Conservation (phyloP, 2,888 invertebrate species). For the Asteroscopus sphinx region DNA sequence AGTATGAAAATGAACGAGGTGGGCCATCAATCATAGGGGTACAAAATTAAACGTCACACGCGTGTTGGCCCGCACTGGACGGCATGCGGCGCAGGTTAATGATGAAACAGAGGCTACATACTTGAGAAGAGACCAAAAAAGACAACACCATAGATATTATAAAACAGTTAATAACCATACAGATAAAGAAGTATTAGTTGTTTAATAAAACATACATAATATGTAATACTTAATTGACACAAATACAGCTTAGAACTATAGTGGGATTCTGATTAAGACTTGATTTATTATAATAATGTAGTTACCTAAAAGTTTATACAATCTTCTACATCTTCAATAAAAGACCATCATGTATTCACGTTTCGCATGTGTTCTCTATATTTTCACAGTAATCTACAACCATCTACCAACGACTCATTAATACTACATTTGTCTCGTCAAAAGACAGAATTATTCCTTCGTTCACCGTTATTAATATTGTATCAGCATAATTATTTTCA, state of each 20-base stretch:
- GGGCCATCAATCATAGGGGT: slow-evolving; percentile 85
- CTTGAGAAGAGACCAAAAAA: too few species aligned
- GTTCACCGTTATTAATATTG: slow-evolving; percentile 83
- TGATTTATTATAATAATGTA: too few species aligned
- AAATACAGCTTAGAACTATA: too few species aligned
- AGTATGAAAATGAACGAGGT: slow-evolving; percentile 83
- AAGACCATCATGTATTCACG: background rate
- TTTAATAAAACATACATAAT: too few species aligned
- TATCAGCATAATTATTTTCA: slow-evolving; percentile 78
- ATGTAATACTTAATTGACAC: too few species aligned
- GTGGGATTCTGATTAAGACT: too few species aligned
- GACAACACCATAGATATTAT: too few species aligned
- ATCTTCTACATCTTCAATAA: too few species aligned
- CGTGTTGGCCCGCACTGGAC: slow-evolving; percentile 78
- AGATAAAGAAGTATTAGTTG: too few species aligned
- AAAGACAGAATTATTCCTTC: slow-evolving; percentile 83
- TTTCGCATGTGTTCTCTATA: slow-evolving; percentile 52
- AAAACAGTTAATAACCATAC: too few species aligned
- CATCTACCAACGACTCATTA: slow-evolving; percentile 78
- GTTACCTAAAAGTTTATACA: too few species aligned
- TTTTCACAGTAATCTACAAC: slow-evolving; percentile 50
- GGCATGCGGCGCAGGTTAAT: slow-evolving; percentile 67
- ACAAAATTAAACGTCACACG: slow-evolving; percentile 89
- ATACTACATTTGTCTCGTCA: slow-evolving; percentile 85
- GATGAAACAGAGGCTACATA: slow-evolving; percentile 56